Percentiles rank a stretch among this genome's conserved stretches.
Evolutionary conservation across 1,140 invertebrate genomes (phyloP).

Genomic region (Microplitis demolitor): DNA sequence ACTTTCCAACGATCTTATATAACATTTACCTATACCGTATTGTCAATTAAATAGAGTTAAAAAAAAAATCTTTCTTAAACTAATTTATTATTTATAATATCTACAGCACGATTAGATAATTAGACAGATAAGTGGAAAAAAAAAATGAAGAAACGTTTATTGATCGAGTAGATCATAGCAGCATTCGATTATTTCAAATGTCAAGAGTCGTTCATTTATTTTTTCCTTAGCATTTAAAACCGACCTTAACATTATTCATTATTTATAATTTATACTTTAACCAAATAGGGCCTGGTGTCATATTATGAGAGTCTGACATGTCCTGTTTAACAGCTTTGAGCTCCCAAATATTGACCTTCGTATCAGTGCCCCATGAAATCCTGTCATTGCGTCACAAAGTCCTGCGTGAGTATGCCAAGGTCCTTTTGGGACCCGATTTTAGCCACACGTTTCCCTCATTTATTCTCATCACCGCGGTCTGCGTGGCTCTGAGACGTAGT

Average conservation of each 20-base stretch:
- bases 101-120: neutral
- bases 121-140: neutral
- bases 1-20: too few species aligned
- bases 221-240: neutral
- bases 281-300: neutral
- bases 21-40: too few species aligned
- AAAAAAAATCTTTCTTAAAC: too few species aligned
- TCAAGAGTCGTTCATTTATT: neutral
- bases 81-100: neutral
- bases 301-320: conserved; percentile 31
- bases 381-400: conserved; percentile 48
- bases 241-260: too few species aligned
- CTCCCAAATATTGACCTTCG: conserved; percentile 41
- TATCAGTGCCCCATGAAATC: conserved; percentile 47
- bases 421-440: conserved; percentile 51
- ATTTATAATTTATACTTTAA: too few species aligned
- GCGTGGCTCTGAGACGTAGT: conserved; percentile 41
- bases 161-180: conserved; percentile 1
- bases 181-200: conserved; percentile 22
- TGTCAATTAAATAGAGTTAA: too few species aligned
- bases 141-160: neutral
- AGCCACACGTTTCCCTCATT: conserved; percentile 52
- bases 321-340: conserved; percentile 46
- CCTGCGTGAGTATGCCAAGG: conserved; percentile 50
- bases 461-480: conserved; percentile 40